A percentile compares a stretch with the other conserved stretches of the same genome.
Conservation (phyloP, 2,113 vertebrate genomes). For the Salvelinus fontinalis region DNA sequence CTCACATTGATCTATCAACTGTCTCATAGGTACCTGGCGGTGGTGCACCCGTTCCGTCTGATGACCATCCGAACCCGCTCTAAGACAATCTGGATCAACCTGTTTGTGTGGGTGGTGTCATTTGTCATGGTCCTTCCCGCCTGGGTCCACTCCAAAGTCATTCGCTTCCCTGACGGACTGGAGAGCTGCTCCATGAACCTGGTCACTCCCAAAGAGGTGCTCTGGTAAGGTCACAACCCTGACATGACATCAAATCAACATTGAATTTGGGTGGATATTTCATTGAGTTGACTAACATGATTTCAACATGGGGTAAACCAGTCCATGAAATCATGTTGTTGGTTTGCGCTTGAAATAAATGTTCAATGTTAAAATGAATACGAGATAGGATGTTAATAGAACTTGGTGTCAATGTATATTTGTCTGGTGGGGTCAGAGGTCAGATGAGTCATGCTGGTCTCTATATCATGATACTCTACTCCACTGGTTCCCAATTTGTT, state of each 20-base stretch:
- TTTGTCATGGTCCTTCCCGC: constrained; percentile 62
- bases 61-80: constrained; percentile 62
- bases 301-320: too few species aligned
- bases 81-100: constrained; percentile 62
- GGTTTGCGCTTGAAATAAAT: too few species aligned
- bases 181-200: constrained; percentile 73
- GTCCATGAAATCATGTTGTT: too few species aligned
- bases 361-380: too few species aligned
- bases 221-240: constrained; percentile 53
- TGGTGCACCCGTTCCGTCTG: constrained; percentile 70
- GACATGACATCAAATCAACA: background rate
- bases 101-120: constrained; percentile 63
- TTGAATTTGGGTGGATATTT: too few species aligned
- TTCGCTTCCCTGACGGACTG: constrained; percentile 70
- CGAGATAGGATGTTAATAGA: too few species aligned
- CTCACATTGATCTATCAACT: background rate
- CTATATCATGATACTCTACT: too few species aligned
- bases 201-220: constrained; percentile 60
- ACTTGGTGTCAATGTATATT: too few species aligned
- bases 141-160: constrained; percentile 69
- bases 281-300: too few species aligned
- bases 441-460: too few species aligned
- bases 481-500: too few species aligned
- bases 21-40: constrained; percentile 64
- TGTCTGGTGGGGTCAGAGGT: too few species aligned